These are phyloP conservation scores for Fratercula arctica DNA, from an alignment of 2,797 vertebrate species.

Conservation along the genomic window DNA sequence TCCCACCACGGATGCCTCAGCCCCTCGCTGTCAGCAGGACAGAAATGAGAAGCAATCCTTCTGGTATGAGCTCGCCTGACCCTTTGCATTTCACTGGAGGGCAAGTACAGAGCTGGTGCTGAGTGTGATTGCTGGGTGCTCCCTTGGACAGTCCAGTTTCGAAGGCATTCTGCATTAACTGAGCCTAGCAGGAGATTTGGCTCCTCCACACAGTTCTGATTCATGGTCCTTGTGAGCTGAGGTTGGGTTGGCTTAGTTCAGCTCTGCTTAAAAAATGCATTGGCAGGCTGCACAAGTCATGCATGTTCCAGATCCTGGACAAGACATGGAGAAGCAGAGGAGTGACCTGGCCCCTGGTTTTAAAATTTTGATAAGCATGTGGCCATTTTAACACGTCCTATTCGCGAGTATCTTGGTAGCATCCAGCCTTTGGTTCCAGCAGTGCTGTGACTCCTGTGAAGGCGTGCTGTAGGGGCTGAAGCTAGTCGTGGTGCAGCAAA, in stretches of 20 bases:
- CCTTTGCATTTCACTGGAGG: not conserved
- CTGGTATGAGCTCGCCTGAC: not conserved
- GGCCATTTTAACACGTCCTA: not conserved
- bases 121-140: not conserved
- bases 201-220: not conserved
- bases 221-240: not conserved
- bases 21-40: not conserved
- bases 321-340: not conserved
- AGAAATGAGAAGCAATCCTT: not conserved
- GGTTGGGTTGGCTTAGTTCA: not conserved
- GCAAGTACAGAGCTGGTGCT: not conserved
- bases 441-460: rapidly evolving
- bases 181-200: not conserved
- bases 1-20: not conserved
- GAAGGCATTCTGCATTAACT: not conserved
- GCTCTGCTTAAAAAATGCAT: not conserved
- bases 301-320: not conserved
- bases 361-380: not conserved
- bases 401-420: not conserved
- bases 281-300: not conserved
- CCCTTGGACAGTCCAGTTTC: not conserved
- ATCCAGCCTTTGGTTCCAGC: not conserved
- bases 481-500: not conserved
- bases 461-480: not conserved
- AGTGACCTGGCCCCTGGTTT: not conserved